Base-by-base conservation (phyloP, 1,140 invertebrate genomes). In the Trachymyrmex septentrionalis region DNA sequence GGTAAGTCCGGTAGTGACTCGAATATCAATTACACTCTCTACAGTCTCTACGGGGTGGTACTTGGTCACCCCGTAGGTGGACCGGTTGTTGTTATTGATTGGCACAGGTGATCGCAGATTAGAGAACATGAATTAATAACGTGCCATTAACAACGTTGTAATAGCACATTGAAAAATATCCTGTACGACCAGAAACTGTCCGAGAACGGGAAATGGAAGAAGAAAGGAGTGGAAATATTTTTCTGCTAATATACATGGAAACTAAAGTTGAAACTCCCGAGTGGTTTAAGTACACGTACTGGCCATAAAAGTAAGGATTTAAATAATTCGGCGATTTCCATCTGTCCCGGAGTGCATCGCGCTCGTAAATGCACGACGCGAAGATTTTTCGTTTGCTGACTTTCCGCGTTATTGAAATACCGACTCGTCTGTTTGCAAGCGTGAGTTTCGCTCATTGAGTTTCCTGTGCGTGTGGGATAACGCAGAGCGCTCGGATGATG, bases 71-170 rank as follows among this genome's bases (percentile, higher is more conserved):
- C 53, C 72, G 88, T 90, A 82, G 88, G 85, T 89, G 88, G 77
- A 90, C 88, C 88, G 85, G 88, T 90, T 77, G 88, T 87, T 77
- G 59, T 21, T 44, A 16, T 48, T 59, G 78, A 53, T 69, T 69
- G 63, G 50, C 73, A 69, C 82, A 81, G 75, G 84, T 88, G 84
- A 77, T 81, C 38, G 24, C 55, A 21, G 38, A 72, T 50, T 38
- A 53, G n/a, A 72, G 48, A 53, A 27, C 50, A 10, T 9, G 21
- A 63, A 53, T 63, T 21, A 63, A 44, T 55, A 57, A 81, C 30
- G 7, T 38, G 19, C 21, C 50, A 84, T 48, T 73, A 84, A 73
- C 73, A 81, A 63, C 72, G 53, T 84, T 63, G 69, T 84, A 84
- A 84, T 24, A 14, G 55, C 53, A 16, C 55, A 19, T 16, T 44